phyloP scores from a whole-genome alignment of 2,797 vertebrate species.

The Acomys russatus region DNA sequence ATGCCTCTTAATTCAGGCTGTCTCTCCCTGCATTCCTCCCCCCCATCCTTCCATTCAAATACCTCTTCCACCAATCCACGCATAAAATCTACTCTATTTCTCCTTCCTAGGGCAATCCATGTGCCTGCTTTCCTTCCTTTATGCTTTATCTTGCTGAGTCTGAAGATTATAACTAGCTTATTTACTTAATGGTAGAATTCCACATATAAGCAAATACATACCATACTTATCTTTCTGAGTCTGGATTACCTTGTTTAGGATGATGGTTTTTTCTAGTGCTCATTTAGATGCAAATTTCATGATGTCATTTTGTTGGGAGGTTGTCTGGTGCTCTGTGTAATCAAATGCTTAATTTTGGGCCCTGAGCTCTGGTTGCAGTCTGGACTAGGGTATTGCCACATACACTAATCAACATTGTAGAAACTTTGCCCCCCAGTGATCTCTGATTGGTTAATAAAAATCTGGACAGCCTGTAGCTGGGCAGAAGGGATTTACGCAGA shows the following conservation, averaged over 20 bases:
- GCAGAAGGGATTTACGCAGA: no score
- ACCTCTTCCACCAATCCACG: not conserved
- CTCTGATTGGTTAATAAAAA: no score
- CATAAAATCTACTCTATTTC: not conserved
- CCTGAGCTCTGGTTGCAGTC: no score
- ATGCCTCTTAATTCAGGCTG: not conserved
- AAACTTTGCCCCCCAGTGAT: no score
- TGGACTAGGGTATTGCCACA: no score
- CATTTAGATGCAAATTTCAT: not conserved
- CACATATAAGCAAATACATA: not conserved
- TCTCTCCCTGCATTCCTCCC: not conserved
- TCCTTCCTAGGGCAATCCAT: not conserved
- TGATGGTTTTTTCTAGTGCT: not conserved
- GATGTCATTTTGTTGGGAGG: not conserved
- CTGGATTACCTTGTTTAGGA: not conserved
- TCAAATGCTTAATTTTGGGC: no score
- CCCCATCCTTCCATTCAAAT: not conserved
- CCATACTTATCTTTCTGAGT: not conserved
- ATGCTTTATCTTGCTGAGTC: not conserved
- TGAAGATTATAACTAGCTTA: not conserved
- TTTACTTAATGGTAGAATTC: not conserved
- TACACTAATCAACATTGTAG: no score
- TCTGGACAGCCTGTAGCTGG: no score
- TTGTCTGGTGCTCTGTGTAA: no score
- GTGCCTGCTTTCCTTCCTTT: not conserved